Percentiles rank a stretch among this genome's conserved stretches.
Conservation (phyloP, 2,113 vertebrate species). For the Galeopterus variegatus region DNA sequence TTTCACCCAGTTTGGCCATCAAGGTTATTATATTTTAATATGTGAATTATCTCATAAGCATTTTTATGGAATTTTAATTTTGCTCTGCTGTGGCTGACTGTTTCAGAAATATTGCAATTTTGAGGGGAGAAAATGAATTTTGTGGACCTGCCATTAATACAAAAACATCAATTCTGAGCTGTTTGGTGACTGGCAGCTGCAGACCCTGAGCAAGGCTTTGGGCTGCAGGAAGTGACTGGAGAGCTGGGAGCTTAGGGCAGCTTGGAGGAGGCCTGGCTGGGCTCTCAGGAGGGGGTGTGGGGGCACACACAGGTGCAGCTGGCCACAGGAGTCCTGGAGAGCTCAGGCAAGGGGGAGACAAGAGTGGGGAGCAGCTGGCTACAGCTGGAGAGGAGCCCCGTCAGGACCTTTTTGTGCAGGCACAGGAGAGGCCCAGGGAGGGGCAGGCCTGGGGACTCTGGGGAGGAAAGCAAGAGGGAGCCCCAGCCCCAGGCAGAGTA, state of each 20-base stretch:
- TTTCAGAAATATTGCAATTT: not conserved
- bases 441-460: rapidly evolving
- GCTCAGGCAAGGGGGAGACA: not conserved
- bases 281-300: not conserved
- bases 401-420: not conserved
- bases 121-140: not conserved
- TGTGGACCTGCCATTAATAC: not conserved
- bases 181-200: not conserved
- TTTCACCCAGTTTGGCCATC: not conserved
- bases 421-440: rapidly evolving
- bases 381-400: not conserved
- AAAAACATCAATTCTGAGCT: not conserved
- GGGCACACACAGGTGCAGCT: not conserved
- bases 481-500: not conserved
- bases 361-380: rapidly evolving
- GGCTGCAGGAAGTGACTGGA: rapidly evolving
- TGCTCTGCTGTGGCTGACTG: not conserved
- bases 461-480: not conserved
- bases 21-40: not conserved
- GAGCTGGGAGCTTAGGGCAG: rapidly evolving
- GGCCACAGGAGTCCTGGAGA: not conserved
- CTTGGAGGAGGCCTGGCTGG: rapidly evolving
- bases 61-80: not conserved
- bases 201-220: not conserved
- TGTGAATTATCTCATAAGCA: not conserved